phyloP scores from a whole-genome alignment of 2,888 invertebrate species.

The Zhuqinia jingwanae region DNA sequence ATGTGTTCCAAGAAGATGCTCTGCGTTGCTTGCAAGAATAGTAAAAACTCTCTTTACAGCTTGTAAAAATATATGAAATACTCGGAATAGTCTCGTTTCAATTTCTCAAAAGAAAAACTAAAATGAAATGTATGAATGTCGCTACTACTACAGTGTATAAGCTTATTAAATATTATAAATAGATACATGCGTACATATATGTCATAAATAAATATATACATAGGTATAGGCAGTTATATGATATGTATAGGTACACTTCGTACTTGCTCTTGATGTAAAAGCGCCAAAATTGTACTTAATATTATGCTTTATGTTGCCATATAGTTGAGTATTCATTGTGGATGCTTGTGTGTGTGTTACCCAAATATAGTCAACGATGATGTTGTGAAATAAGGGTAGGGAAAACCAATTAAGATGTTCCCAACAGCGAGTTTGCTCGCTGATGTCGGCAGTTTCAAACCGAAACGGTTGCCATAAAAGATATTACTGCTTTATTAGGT shows the following conservation, averaged over 20 bases:
- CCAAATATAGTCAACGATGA: constrained; percentile 13
- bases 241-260: neutral
- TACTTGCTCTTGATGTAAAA: neutral
- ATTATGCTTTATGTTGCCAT: neutral
- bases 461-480: constrained; percentile 58
- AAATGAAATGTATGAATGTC: too few species aligned
- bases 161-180: too few species aligned
- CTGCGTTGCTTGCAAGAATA: neutral
- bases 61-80: too few species aligned
- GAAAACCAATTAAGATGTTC: constrained; percentile 69
- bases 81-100: too few species aligned
- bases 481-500: constrained; percentile 58
- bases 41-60: too few species aligned
- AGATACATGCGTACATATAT: too few species aligned
- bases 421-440: constrained; percentile 66
- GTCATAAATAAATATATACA: neutral
- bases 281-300: neutral
- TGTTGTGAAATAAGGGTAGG: constrained; percentile 53
- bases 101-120: too few species aligned
- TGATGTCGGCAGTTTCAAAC: constrained; percentile 59
- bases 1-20: constrained; percentile 3
- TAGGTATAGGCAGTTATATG: neutral
- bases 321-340: constrained; percentile 26
- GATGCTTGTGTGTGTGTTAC: constrained; percentile 37
- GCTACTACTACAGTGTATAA: too few species aligned